Conservation (phyloP, 1,140 invertebrate species). For the Drosophila obscura region DNA sequence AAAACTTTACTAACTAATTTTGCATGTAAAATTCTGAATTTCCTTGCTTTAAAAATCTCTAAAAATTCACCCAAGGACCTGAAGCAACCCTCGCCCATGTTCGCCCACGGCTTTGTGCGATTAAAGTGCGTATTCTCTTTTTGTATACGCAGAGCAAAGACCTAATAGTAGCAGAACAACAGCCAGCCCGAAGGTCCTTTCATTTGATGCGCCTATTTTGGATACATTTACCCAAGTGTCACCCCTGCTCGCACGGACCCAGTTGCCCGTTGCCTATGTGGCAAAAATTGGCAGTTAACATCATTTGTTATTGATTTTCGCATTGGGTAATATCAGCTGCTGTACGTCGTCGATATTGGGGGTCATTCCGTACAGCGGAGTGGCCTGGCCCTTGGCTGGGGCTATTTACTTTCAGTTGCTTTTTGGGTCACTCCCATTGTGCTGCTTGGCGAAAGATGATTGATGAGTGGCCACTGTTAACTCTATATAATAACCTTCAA, state of each 20-base stretch:
- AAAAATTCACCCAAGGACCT: not conserved
- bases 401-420: constrained; percentile 34
- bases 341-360: constrained; percentile 6
- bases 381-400: not conserved
- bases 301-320: constrained; percentile 81
- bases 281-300: constrained; percentile 79
- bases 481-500: constrained; percentile 54
- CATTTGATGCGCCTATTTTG: constrained; percentile 52
- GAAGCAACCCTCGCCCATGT: constrained; percentile 23
- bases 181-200: constrained; percentile 45
- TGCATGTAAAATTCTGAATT: not conserved
- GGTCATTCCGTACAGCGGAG: constrained; percentile 11
- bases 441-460: constrained; percentile 59
- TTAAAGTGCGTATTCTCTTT: constrained; percentile 45
- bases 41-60: not conserved
- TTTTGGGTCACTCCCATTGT: constrained; percentile 66
- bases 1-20: not conserved
- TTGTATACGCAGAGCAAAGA: constrained; percentile 33
- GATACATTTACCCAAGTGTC: constrained; percentile 26
- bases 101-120: constrained; percentile 41
- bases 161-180: constrained; percentile 38
- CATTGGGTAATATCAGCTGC: constrained; percentile 50
- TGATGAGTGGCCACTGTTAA: constrained; percentile 56
- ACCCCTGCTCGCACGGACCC: too few relatives aligned
- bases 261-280: constrained; percentile 48